These are phyloP conservation scores for Pyrocoelia pectoralis DNA, from an alignment of 2,888 invertebrate species.

Conservation along the genomic window DNA sequence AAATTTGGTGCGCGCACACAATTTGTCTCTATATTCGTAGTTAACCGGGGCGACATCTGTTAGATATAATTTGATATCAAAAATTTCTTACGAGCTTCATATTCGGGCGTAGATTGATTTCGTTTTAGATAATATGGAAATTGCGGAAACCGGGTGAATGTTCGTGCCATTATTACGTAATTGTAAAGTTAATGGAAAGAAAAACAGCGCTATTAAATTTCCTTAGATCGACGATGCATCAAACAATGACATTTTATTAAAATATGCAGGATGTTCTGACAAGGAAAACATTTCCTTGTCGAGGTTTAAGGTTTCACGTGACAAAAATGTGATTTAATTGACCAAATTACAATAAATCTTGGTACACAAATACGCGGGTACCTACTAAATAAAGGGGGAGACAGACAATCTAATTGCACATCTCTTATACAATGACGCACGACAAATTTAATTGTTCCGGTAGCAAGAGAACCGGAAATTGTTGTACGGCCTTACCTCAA, in stretches of 20 bases:
- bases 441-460: slow-evolving; percentile 39
- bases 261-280: slow-evolving; percentile 17
- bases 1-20: background rate
- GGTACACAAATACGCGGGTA: background rate
- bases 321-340: slow-evolving; percentile 13
- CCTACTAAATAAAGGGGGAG: slow-evolving; percentile 17
- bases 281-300: background rate
- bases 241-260: slow-evolving; percentile 20
- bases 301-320: background rate
- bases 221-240: slow-evolving; percentile 4
- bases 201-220: slow-evolving; percentile 17
- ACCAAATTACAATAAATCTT: slow-evolving; percentile 9
- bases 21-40: background rate
- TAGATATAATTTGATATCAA: background rate
- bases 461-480: slow-evolving; percentile 34
- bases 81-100: background rate
- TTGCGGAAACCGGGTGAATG: slow-evolving; percentile 12
- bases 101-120: slow-evolving; percentile 22
- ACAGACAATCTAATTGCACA: slow-evolving; percentile 29
- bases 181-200: slow-evolving; percentile 18
- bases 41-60: background rate
- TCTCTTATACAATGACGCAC: slow-evolving; percentile 27
- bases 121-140: slow-evolving; percentile 16
- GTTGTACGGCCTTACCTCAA: slow-evolving; percentile 30
- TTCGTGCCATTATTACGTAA: slow-evolving; percentile 15